A percentile compares a stretch with the other conserved stretches of the same genome.
Evolutionary conservation across 2,888 invertebrate species (phyloP).

Genomic region (Chloromyia formosa): DNA sequence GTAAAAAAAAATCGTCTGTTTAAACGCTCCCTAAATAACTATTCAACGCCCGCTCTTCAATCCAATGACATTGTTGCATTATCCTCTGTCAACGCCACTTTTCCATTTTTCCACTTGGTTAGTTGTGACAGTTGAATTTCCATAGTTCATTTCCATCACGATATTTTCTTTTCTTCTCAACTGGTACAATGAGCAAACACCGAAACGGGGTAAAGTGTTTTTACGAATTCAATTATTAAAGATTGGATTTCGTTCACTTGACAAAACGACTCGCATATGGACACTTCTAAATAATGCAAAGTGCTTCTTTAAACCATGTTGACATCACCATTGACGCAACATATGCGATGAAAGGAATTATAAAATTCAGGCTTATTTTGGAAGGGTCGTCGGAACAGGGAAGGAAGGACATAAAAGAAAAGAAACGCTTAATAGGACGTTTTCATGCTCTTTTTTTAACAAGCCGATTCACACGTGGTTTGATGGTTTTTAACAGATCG

Average conservation of each 20-base stretch:
- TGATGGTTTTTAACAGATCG: conserved; percentile 26
- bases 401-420: neutral
- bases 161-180: neutral
- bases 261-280: conserved; percentile 36
- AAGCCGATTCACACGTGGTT: conserved; percentile 19
- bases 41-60: no score
- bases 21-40: no score
- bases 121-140: conserved; percentile 29
- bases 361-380: conserved; percentile 9
- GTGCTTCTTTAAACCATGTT: conserved; percentile 28
- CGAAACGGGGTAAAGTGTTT: conserved; percentile 33
- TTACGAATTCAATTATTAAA: conserved; percentile 36
- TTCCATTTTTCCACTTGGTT: conserved; percentile 33
- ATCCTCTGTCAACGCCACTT: conserved; percentile 26
- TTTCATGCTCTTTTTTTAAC: conserved; percentile 24
- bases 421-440: no score
- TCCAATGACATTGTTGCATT: conserved; percentile 13
- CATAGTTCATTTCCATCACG: neutral
- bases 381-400: neutral
- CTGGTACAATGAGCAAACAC: conserved; percentile 11
- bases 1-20: no score
- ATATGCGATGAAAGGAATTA: conserved; percentile 40
- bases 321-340: conserved; percentile 26
- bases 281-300: conserved; percentile 37
- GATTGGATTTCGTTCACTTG: conserved; percentile 35